phyloP scores from a whole-genome alignment of 2,888 invertebrate genomes.

The Euproctis similis region DNA sequence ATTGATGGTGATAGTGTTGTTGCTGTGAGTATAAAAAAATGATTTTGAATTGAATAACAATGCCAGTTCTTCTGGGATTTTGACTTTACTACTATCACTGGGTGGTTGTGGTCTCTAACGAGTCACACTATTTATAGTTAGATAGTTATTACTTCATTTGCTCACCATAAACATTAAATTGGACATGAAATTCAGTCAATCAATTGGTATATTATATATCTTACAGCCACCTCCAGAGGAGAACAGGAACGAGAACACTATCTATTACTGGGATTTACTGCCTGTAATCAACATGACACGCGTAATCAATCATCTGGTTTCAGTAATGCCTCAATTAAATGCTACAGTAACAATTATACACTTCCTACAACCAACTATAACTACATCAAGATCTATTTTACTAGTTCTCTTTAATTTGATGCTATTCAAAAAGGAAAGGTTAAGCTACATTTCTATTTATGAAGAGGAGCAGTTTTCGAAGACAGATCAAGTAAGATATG shows the following conservation, averaged over 20 bases:
- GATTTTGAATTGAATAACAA: no score
- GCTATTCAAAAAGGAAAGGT: conserved; percentile 42
- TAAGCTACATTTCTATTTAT: conserved; percentile 40
- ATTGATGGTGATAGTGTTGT: conserved; percentile 50
- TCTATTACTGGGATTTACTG: conserved; percentile 56
- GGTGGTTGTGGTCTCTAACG: no score
- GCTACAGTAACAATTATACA: conserved; percentile 33
- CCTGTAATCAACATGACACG: conserved; percentile 57
- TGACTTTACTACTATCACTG: no score
- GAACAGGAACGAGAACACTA: conserved; percentile 39
- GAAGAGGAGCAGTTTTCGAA: conserved; percentile 48
- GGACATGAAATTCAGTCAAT: no score
- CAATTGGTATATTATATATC: neutral
- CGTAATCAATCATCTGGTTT: conserved; percentile 44
- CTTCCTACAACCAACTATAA: conserved; percentile 46
- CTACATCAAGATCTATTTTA: conserved; percentile 41
- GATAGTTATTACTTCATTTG: no score
- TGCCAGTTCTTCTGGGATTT: no score
- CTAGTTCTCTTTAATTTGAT: conserved; percentile 46
- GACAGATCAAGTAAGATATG: conserved; percentile 27
- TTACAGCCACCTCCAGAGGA: conserved; percentile 37
- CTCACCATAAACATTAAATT: no score
- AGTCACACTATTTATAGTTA: no score
- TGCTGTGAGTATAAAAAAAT: conserved; percentile 38
- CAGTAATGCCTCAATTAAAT: conserved; percentile 33